Evolutionary conservation across 2,113 vertebrate species (phyloP), one percentile per base, ranked within the genome.

Genomic region (Circaetus gallicus): DNA sequence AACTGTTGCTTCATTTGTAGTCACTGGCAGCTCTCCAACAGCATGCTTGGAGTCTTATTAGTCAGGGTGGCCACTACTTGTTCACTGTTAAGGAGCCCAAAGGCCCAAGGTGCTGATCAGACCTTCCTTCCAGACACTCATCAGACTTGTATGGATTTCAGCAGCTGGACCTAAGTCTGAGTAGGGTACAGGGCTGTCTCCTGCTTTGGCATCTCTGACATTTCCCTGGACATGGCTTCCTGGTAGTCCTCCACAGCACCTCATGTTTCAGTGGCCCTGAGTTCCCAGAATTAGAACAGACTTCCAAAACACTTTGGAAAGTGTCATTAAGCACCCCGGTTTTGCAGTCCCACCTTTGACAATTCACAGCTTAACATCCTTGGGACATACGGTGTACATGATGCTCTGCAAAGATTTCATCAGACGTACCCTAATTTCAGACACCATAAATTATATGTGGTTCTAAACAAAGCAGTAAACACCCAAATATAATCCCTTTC

Each of bases 1-100:
- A 93, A 74, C 82, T 90, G 52, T 78, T 78, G 63, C 83, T 91
- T 81, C 86, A 91, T 92, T 94, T 96, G 80, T 89, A 91, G 86
- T 65, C 28, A 10, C 56, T 91, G 95, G 91, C 80, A 89, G 43
- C 18, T 76, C n/a, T 86, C 90, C 94, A 95, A 29, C 31, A 78
- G 49, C 47, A 67, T 25, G 21, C 43, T 93, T 88, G 79, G 81
- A 90, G 82, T 61, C 63, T 82, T 95, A 25, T 72, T 92, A 84
- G 69, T 93, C 65, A 81, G 69, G 47, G 38, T 86, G 83, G 82
- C 5, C 34, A 93, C 72, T 92, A 47, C 89, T 94, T 74, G 45
- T 56, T 82, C 82, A 47, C 29, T 8, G 2, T 67, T 86, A 72
- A 45, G 78, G 49, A 90, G 21, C n/a, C 74, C 53, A 59, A 49